Base-by-base conservation (phyloP, 2,797 vertebrate species). In the Enteromius paludinosus region DNA sequence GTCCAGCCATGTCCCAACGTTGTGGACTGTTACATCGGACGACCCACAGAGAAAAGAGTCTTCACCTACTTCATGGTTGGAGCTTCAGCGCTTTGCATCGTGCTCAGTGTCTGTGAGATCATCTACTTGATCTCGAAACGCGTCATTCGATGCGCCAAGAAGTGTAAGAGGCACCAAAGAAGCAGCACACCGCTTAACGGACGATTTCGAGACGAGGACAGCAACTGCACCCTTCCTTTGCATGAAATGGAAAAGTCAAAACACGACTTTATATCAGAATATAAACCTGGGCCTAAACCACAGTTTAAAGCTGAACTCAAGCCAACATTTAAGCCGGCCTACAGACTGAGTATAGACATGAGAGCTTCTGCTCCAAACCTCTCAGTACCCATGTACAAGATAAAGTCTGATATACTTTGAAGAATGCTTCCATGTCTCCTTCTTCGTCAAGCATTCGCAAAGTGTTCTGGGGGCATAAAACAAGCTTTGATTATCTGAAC, bases 1-100 rank as follows among this genome's bases (percentile, higher is more conserved):
- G 82, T 95, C 86, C 23, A 5, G 0, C 98, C 98, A 3, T 99
- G 98, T 87, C 98, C 98, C 90, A 99, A 99, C 75, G 74, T 75
- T 0, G 97, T 99, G 84, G 98, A 99, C 92, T 99, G 98, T 92
- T 99, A 98, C 92, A 96, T 99, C 0, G 96, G 96, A 30, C 95
- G 98, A 84, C 98, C 98, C 30, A 99, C 97, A 0, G 98, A 99
- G 92, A 99, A 99, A 88, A 98, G 95, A 81, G 91, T 99, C 87
- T 99, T 99, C 93, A 99, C 97, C 65, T 99, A 98, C 90, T 99
- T 99, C 91, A 99, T 99, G 98, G 98, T 99, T 0, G 97, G 96
- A 0, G 98, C 98, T 1, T 99, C 98, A 0, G 95, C 95, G 30
- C 87, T 99, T 87, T 99, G 98, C 92, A 96, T 99, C 0, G 54